Conservation (phyloP, 2,113 vertebrate genomes). For the Hippocampus mohnikei region DNA sequence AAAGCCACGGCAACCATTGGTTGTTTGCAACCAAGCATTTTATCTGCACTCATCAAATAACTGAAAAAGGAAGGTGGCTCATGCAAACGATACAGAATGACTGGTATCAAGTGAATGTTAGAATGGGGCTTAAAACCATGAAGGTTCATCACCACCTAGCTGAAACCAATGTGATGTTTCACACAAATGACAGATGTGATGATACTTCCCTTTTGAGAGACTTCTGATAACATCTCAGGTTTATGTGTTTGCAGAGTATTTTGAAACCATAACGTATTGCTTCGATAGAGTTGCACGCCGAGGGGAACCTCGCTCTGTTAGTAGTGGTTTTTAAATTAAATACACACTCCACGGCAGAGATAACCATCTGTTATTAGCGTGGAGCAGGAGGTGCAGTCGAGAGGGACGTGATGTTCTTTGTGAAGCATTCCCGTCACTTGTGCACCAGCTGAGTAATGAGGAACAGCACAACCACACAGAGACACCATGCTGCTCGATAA, state of each 20-base stretch:
- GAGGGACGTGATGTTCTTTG: slow-evolving; percentile 21
- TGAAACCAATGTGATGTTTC: slow-evolving; percentile 27
- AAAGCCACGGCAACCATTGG: slow-evolving; percentile 32
- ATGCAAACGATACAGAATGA: slow-evolving; percentile 25
- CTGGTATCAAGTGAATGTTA: slow-evolving; percentile 21
- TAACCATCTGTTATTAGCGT: slow-evolving; percentile 52
- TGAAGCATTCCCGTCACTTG: slow-evolving; percentile 1
- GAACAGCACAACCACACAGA: slow-evolving; percentile 18
- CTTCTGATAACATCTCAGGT: slow-evolving; percentile 50
- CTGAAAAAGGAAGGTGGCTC: slow-evolving; percentile 14
- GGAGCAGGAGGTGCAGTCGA: slow-evolving; percentile 15
- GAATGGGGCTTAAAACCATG: background rate
- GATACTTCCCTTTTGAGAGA: slow-evolving; percentile 18
- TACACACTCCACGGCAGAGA: slow-evolving; percentile 45
- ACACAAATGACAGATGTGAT: slow-evolving; percentile 35
- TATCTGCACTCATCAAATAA: slow-evolving; percentile 28
- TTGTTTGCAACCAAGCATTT: slow-evolving; percentile 48
- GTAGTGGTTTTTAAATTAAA: slow-evolving; percentile 48
- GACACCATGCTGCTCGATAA: slow-evolving; percentile 29
- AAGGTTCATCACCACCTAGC: slow-evolving; percentile 26
- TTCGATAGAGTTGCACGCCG: slow-evolving; percentile 22
- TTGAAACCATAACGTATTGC: slow-evolving; percentile 31
- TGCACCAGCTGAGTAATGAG: slow-evolving; percentile 17
- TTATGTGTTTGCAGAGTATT: slow-evolving; percentile 29
- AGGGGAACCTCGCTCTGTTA: slow-evolving; percentile 19